phyloP scores from a whole-genome alignment of 2,888 invertebrate species.

The Ashinkailepas kermadecensis region DNA sequence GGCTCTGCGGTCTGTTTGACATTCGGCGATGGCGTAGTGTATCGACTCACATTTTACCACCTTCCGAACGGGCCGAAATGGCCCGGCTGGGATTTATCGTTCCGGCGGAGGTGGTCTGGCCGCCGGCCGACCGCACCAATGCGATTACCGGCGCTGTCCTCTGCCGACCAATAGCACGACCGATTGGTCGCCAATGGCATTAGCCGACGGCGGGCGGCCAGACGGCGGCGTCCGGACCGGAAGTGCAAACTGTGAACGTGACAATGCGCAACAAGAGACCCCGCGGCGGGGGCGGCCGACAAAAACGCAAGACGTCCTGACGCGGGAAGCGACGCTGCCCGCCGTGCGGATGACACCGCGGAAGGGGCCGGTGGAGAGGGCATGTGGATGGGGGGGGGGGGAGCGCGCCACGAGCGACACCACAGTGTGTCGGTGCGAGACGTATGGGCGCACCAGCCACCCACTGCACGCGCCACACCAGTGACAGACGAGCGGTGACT shows the following conservation, averaged over 20 bases:
- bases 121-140: background rate
- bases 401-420: background rate
- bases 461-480: too few species aligned
- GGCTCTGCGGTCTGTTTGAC: background rate
- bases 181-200: slow-evolving; percentile 14
- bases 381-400: background rate
- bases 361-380: background rate
- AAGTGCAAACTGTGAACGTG: background rate
- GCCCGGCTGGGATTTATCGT: background rate
- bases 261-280: slow-evolving; percentile 9
- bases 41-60: background rate
- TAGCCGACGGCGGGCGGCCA: background rate
- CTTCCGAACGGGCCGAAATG: background rate
- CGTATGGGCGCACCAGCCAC: background rate
- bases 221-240: background rate
- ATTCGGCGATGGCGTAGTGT: background rate
- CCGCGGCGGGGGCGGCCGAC: background rate
- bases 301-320: background rate
- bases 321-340: background rate
- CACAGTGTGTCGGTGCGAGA: background rate
- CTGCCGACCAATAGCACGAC: background rate
- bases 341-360: background rate
- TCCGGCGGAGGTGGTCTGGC: too few species aligned
- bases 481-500: slow-evolving; percentile 1
- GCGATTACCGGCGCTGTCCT: background rate